A percentile compares a stretch with the other conserved stretches of the same genome.
Conservation (phyloP, 2,797 vertebrate species). For the Cryptoblepharus egeriae region DNA sequence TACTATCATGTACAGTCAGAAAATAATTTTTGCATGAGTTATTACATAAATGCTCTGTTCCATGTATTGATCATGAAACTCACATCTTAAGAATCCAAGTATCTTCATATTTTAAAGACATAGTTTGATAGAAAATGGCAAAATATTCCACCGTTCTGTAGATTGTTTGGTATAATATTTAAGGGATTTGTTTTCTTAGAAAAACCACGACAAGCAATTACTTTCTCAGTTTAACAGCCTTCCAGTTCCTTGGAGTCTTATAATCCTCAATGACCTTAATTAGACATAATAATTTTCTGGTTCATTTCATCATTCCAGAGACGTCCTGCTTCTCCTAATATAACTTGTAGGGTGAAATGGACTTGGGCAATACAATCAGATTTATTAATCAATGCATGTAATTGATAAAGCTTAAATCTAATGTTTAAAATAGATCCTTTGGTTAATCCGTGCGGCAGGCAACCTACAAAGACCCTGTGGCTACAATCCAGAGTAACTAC, state of each 20-base stretch:
- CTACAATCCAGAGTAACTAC: too few species aligned
- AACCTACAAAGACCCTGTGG: not conserved
- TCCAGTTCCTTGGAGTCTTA: constrained; percentile 36
- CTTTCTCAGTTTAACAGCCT: constrained; percentile 50
- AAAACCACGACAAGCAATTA: constrained; percentile 35
- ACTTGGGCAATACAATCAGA: not conserved
- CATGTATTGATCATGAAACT: not conserved
- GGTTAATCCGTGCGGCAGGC: not conserved
- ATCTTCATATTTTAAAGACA: not conserved
- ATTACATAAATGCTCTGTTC: not conserved
- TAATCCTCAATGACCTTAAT: constrained; percentile 8
- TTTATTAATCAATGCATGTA: constrained; percentile 1
- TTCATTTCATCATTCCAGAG: constrained; percentile 28
- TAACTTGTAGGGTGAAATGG: not conserved
- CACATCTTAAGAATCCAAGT: not conserved
- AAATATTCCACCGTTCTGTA: not conserved
- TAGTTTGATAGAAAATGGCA: not conserved
- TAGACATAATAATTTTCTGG: constrained; percentile 23
- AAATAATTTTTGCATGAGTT: not conserved
- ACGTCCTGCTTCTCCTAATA: constrained; percentile 11
- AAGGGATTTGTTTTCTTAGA: not conserved
- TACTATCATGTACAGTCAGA: not conserved
- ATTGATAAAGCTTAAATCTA: constrained; percentile 5
- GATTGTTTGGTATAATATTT: not conserved
- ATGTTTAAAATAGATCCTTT: not conserved